phyloP scores from a whole-genome alignment of 2,113 vertebrate genomes.

The Butorides virescens region DNA sequence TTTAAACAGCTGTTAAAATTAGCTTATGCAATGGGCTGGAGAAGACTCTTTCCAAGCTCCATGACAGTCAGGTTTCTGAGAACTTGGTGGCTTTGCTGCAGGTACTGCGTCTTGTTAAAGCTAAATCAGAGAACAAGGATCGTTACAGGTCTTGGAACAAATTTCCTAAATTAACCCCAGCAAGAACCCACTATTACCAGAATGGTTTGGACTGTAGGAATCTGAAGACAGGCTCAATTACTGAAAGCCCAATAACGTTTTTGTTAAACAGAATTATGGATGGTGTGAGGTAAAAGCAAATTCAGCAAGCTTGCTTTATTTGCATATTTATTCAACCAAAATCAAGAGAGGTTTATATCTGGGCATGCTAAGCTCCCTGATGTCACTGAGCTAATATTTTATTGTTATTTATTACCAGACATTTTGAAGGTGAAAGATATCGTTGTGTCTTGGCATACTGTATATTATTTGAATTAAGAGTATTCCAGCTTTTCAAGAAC shows the following conservation, averaged over 20 bases:
- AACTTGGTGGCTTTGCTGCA: neutral
- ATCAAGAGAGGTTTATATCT: neutral
- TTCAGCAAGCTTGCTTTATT: neutral
- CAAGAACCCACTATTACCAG: neutral
- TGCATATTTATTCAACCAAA: neutral
- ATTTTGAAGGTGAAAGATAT: slow-evolving; percentile 17
- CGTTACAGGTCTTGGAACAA: neutral
- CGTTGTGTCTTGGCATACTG: neutral
- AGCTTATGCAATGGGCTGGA: neutral
- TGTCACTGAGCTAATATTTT: neutral
- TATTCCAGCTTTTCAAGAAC: neutral
- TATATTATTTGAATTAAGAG: neutral
- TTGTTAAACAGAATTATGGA: neutral
- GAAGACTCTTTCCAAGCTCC: neutral
- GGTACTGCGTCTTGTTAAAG: neutral
- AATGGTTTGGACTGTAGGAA: neutral
- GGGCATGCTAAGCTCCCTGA: neutral
- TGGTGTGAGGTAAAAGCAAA: neutral
- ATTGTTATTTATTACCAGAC: neutral
- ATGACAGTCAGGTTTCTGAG: neutral
- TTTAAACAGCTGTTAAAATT: neutral
- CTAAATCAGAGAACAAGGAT: neutral
- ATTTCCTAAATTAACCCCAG: neutral
- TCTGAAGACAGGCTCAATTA: neutral
- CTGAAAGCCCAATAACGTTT: neutral